A percentile compares a stretch with the other conserved stretches of the same genome.
Evolutionary conservation across 35 echinoderm and acorn worm genomes (phyloP).

Genomic region (Heliocidaris erythrogramma): DNA sequence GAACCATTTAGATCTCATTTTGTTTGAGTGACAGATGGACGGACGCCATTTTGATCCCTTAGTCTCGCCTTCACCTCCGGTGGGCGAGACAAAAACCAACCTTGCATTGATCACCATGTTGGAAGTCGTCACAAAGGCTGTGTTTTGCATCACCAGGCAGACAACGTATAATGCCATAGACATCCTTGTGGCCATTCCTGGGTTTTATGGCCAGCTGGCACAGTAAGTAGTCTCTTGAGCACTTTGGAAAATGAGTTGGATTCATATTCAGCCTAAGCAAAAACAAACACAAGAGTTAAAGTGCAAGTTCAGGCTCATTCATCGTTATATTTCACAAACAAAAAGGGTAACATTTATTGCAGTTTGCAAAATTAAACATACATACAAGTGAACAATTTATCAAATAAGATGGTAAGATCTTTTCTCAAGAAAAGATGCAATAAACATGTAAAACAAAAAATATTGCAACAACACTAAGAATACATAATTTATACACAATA

Average conservation of each 20-base stretch:
- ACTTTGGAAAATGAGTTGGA: conserved; percentile 13
- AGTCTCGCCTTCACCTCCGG: too few relatives aligned
- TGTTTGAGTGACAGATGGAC: too few relatives aligned
- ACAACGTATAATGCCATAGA: not conserved
- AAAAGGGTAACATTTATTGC: not conserved
- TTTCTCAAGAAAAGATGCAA: too few relatives aligned
- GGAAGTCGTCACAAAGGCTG: not conserved
- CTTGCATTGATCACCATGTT: not conserved
- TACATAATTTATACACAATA: too few relatives aligned
- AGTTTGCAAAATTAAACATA: too few relatives aligned
- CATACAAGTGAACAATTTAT: too few relatives aligned
- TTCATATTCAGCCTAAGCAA: not conserved
- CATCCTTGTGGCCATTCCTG: not conserved
- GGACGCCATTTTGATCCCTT: too few relatives aligned
- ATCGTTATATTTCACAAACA: not conserved
- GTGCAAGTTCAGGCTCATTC: not conserved
- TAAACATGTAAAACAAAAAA: too few relatives aligned
- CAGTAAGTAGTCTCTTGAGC: not conserved
- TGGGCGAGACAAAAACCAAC: not conserved
- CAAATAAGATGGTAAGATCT: too few relatives aligned
- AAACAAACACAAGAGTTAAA: not conserved
- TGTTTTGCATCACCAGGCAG: not conserved
- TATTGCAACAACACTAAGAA: too few relatives aligned
- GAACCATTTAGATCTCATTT: too few relatives aligned
- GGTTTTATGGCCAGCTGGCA: not conserved